A percentile compares a stretch with the other conserved stretches of the same genome.
Conservation (phyloP, 2,888 invertebrate genomes). For the Syrphus vitripennis region DNA sequence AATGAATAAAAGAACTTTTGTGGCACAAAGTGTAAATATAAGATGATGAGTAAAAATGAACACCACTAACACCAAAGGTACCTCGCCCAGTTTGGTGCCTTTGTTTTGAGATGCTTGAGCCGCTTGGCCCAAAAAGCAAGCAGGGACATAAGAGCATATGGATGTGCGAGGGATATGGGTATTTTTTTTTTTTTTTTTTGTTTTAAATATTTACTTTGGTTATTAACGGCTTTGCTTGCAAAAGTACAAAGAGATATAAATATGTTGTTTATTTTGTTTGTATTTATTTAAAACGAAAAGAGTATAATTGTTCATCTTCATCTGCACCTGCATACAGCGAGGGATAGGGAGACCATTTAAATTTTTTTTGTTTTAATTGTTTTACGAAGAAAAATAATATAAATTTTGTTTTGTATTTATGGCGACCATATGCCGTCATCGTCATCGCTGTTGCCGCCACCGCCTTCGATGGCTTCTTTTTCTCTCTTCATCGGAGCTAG, state of each 20-base stretch:
- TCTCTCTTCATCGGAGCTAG: constrained; percentile 12
- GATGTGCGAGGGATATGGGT: constrained; percentile 35
- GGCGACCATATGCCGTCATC: constrained; percentile 55
- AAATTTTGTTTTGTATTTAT: constrained; percentile 31
- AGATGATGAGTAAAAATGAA: constrained; percentile 20
- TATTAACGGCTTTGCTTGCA: constrained; percentile 61
- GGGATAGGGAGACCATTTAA: constrained; percentile 18
- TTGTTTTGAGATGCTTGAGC: constrained; percentile 56
- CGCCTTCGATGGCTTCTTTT: constrained; percentile 16
- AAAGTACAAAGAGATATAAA: constrained; percentile 61
- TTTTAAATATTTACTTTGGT: constrained; percentile 70
- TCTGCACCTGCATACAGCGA: neutral
- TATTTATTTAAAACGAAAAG: constrained; percentile 69
- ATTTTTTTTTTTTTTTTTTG: neutral
- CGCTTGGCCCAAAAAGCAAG: constrained; percentile 51
- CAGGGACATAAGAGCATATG: neutral
- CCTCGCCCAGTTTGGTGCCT: constrained; percentile 59
- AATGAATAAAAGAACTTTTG: constrained; percentile 58
- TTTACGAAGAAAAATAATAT: constrained; percentile 51
- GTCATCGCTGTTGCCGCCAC: neutral
- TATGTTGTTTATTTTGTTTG: constrained; percentile 55
- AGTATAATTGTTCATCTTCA: constrained; percentile 64
- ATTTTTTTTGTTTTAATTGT: constrained; percentile 18
- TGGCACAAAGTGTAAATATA: constrained; percentile 52
- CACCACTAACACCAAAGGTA: neutral